Percentiles rank a stretch among this genome's conserved stretches.
Conservation (phyloP, 2,888 invertebrate species). For the Papilio demoleus region DNA sequence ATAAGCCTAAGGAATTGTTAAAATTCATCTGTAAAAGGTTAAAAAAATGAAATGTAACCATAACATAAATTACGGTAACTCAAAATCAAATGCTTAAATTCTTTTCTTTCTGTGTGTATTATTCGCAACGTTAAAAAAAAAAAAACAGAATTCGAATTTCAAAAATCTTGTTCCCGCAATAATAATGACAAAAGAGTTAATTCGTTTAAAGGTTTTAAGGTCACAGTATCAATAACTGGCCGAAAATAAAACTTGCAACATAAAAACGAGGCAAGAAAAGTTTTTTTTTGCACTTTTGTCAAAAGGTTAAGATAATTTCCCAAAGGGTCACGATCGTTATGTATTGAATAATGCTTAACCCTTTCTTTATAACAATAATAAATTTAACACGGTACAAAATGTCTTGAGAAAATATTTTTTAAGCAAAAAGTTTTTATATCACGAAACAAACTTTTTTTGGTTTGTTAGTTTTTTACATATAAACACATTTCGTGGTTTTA, state of each 20-base stretch:
- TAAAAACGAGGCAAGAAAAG: slow-evolving; percentile 26
- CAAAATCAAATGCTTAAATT: not conserved
- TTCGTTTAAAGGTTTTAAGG: slow-evolving; percentile 34
- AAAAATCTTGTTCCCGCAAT: slow-evolving; percentile 8
- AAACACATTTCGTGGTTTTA: too few species aligned
- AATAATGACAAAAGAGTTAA: slow-evolving; percentile 31
- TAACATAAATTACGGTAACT: too few species aligned
- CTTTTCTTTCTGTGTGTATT: too few species aligned
- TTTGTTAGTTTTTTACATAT: slow-evolving; percentile 21
- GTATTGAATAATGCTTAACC: slow-evolving; percentile 40
- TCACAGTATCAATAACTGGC: slow-evolving; percentile 26
- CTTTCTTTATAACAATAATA: slow-evolving; percentile 37
- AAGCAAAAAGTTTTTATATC: slow-evolving; percentile 23
- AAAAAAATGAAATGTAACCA: not conserved
- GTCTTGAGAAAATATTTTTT: slow-evolving; percentile 34
- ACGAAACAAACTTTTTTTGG: slow-evolving; percentile 11
- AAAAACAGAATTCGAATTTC: not conserved
- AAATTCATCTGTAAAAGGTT: too few species aligned
- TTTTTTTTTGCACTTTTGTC: slow-evolving; percentile 29
- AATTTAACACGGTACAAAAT: slow-evolving; percentile 33
- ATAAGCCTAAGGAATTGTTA: too few species aligned
- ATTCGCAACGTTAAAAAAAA: not conserved
- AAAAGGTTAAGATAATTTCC: slow-evolving; percentile 43
- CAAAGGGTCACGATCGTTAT: slow-evolving; percentile 41
- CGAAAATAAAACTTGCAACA: slow-evolving; percentile 25